Evolutionary conservation across 1,140 invertebrate species (phyloP), one percentile per base, ranked within the genome.

Genomic region (Apis florea): DNA sequence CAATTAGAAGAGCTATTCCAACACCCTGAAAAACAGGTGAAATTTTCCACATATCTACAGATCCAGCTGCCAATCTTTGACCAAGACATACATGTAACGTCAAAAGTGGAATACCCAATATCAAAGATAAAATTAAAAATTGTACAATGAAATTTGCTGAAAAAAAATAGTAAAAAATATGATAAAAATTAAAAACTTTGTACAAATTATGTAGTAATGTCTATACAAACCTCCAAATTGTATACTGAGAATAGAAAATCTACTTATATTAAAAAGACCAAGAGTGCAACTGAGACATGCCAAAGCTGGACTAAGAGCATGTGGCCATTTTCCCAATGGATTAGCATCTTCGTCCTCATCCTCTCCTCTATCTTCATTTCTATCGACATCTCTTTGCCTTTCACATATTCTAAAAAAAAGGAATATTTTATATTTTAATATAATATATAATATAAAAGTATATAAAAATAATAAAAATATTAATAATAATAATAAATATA

Each of bases 41-140:
- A 87, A 98, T 98, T 85, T 95, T 96, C 97, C 98, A 98, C 97
- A 98, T 98, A 85, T 98, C 97, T 53, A 98, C 95, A 8, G 97
- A 96, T 0, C 97, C 97, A 0, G 96, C 95, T n/a, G 96, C 95
- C 59, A 98, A 93, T 90, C 97, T 96, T 92, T 98, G 97, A 8
- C 98, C 98, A 59, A 98, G 93, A 82, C 97, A 97, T 90, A 98
- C 95, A 91, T 98, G 96, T 67, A 98, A 95, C 56, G 97, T 97
- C 76, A 98, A 95, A 66, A 98, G 91, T 13, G 98, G 98, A 88
- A 98, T 96, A 66, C 98, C 98, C 90, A 98, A 95, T 56, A 98
- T 89, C 56, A 98, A 89, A 1, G 97, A 97, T 80, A 98, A 94
- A 85, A 98, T 94, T 68, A 98, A 93, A 93, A 98, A 98, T 94